These are phyloP conservation scores for Crocuta crocuta DNA, from an alignment of 2,113 vertebrate species.

Conservation along the genomic window DNA sequence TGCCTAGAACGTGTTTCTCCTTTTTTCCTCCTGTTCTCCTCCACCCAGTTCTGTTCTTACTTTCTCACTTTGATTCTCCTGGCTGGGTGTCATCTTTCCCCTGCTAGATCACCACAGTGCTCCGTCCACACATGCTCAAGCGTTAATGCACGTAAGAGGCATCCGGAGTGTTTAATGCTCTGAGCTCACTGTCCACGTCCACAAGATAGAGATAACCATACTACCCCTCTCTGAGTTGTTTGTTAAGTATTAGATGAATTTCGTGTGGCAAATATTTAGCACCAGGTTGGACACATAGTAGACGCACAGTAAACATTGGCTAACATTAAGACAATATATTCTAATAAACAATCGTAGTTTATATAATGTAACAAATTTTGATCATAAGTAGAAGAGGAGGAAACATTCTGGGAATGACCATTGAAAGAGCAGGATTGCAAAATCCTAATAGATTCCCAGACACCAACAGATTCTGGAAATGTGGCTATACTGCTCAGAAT, in stretches of 20 bases:
- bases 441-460: not conserved
- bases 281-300: not conserved
- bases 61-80: not conserved
- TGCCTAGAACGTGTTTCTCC: not conserved
- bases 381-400: not conserved
- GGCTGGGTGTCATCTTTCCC: not conserved
- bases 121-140: not conserved
- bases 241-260: not conserved
- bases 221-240: not conserved
- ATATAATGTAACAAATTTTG: not conserved
- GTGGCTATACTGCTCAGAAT: not conserved
- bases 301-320: not conserved
- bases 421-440: not conserved
- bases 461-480: not conserved
- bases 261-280: not conserved
- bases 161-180: not conserved
- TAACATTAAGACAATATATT: not conserved
- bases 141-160: no score
- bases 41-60: not conserved
- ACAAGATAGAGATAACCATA: not conserved
- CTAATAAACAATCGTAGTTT: not conserved
- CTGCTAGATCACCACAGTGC: not conserved
- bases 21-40: not conserved
- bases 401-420: not conserved
- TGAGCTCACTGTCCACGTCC: not conserved